These are phyloP conservation scores for Bolinopsis microptera DNA, from an alignment of 37 sponge, comb jelly and placozoan species.

Conservation along the genomic window DNA sequence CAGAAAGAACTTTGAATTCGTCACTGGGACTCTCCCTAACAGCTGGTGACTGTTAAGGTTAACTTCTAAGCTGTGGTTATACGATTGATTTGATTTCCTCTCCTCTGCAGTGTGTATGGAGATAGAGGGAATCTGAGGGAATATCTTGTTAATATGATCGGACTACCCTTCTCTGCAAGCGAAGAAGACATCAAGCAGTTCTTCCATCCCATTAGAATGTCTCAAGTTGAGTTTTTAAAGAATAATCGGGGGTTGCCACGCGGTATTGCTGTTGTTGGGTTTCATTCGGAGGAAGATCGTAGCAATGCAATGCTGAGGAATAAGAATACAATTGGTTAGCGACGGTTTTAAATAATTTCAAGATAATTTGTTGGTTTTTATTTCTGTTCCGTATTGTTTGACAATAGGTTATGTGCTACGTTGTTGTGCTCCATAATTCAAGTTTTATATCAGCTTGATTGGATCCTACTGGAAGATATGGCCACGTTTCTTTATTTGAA, in stretches of 20 bases:
- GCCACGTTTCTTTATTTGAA: no score
- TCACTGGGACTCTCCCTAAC: no score
- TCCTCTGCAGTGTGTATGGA: neutral
- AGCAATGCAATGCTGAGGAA: constrained; percentile 24
- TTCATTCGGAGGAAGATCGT: constrained; percentile 34
- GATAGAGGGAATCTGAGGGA: neutral
- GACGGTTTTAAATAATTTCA: neutral
- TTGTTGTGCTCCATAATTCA: no score
- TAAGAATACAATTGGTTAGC: constrained; percentile 46
- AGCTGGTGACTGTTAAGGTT: no score
- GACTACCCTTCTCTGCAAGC: constrained; percentile 40
- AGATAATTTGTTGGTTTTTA: neutral
- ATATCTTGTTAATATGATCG: constrained; percentile 48
- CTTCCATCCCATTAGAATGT: constrained; percentile 50
- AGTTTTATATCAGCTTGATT: no score
- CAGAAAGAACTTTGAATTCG: no score
- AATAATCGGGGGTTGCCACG: constrained; percentile 26
- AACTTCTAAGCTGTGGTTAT: no score
- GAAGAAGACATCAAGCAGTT: constrained; percentile 57
- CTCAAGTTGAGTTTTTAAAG: constrained; percentile 59
- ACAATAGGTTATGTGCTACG: no score
- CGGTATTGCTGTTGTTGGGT: constrained; percentile 65
- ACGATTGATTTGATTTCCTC: neutral
- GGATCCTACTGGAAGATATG: no score
- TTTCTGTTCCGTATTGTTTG: neutral